These are phyloP conservation scores for Strigops habroptila DNA, from an alignment of 2,113 vertebrate genomes.

Conservation along the genomic window DNA sequence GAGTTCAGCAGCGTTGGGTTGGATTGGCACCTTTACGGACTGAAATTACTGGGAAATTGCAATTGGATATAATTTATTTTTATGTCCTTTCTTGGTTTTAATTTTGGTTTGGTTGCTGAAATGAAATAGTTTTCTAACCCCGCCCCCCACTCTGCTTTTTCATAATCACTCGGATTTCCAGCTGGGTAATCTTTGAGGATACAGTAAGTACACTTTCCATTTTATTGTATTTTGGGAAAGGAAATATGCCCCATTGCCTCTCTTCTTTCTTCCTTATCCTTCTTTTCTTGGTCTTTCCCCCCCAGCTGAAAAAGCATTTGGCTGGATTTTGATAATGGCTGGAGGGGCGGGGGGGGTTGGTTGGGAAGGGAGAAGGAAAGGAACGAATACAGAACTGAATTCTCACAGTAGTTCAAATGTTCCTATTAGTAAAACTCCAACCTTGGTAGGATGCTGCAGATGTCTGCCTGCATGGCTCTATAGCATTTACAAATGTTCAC, in stretches of 20 bases:
- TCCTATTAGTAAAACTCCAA: neutral
- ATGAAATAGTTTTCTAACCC: conserved; percentile 58
- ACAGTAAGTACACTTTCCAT: conserved; percentile 73
- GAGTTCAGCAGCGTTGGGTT: conserved; percentile 48
- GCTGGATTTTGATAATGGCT: neutral
- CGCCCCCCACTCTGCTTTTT: conserved; percentile 11
- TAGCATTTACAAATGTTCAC: conserved; percentile 16
- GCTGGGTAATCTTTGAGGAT: conserved; percentile 72
- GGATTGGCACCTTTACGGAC: conserved; percentile 75
- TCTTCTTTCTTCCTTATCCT: neutral
- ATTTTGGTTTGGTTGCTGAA: conserved; percentile 61
- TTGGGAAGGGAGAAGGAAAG: neutral
- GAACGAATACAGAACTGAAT: neutral
- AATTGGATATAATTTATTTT: conserved; percentile 77
- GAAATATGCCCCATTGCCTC: neutral
- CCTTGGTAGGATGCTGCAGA: conserved; percentile 14
- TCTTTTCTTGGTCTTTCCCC: neutral
- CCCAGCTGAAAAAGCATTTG: neutral
- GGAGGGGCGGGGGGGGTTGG: neutral
- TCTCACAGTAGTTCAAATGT: neutral
- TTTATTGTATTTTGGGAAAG: conserved; percentile 12
- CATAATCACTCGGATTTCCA: conserved; percentile 69
- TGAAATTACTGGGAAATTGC: conserved; percentile 82
- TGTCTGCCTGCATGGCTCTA: neutral
- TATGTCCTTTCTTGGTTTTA: conserved; percentile 56